Base-by-base conservation (phyloP, 2,113 vertebrate genomes). In the Stictonetta naevosa region DNA sequence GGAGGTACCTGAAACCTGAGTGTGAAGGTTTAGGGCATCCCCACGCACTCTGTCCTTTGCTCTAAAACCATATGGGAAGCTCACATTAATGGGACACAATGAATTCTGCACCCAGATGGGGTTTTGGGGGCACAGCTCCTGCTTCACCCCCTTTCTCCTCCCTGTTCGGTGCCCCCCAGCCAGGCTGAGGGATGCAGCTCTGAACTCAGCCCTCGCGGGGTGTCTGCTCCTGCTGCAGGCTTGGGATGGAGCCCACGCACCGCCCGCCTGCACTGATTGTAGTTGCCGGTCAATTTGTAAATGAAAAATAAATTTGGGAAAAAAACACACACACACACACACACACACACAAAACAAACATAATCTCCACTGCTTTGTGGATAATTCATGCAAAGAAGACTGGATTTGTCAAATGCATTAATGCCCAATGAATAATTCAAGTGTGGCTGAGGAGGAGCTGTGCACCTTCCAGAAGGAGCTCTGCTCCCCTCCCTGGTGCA, bases 231-330 rank as follows among this genome's bases (percentile, higher is more conserved):
- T 58, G 55, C 14, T 4, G 9, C 11, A 72, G 52, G 6, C 13
- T 36, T n/a, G 48, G 42, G 38, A 9, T n/a, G 28, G 73, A 50
- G 33, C 28, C 59, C 40, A 56, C 16, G 8, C 46, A 8, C n/a
- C 36, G 46, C 25, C 11, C 33, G 5, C 1, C 53, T 46, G 31
- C 0, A 1, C 31, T 71, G 3, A 46, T 38, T 75, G 36, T 8
- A 66, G 18, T 29, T 38, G 52, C 23, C 56, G 48, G 36, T 40
- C 40, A 56, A 71, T 66, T 38, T 69, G 34, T 34, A 88, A 88
- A 52, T 6, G 31, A 63, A 71, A 63, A 31, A 66, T 6, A 74
- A 55, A 50, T 18, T 18, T 33, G 4, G 6, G 19, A 31, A 20
- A 40, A 46, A 21, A 48, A 48, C 11, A 46, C 8, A 20, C 19